Evolutionary conservation across 2,113 vertebrate genomes (phyloP).

Genomic region (Oreotrochilus melanogaster): DNA sequence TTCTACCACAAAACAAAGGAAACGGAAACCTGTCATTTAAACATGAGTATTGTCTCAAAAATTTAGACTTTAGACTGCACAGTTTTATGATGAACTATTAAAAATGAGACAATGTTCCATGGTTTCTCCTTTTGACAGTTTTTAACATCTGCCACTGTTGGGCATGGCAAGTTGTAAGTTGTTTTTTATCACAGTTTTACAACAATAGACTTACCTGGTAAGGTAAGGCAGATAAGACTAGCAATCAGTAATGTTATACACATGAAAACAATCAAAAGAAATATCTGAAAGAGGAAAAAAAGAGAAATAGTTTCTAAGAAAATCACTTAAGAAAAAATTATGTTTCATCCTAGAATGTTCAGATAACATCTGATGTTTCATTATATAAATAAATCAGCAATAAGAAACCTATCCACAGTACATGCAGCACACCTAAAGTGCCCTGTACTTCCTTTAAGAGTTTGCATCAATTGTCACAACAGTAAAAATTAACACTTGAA

Average conservation of each 20-base stretch:
- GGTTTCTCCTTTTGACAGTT: not conserved
- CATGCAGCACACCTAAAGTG: not conserved
- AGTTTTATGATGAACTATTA: not conserved
- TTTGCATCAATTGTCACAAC: not conserved
- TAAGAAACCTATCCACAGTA: not conserved
- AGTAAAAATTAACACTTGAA: not conserved
- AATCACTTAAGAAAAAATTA: not conserved
- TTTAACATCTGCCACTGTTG: not conserved
- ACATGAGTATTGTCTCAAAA: not conserved
- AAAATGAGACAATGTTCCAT: not conserved
- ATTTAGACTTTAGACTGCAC: not conserved
- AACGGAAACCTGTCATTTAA: not conserved
- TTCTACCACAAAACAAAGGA: not conserved
- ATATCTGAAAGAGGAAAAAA: slow-evolving; percentile 82
- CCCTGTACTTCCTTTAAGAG: not conserved
- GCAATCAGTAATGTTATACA: slow-evolving; percentile 95
- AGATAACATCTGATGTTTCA: not conserved
- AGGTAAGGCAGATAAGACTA: slow-evolving; percentile 96
- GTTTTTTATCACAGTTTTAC: not conserved
- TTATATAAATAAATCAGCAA: not conserved
- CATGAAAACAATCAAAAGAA: slow-evolving; percentile 96
- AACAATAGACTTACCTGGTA: slow-evolving; percentile 86
- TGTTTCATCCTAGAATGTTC: not conserved
- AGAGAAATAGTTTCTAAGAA: not conserved
- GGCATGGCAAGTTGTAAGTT: not conserved